Base-by-base conservation (phyloP, 2,113 vertebrate genomes). In the Oxyruncus cristatus region DNA sequence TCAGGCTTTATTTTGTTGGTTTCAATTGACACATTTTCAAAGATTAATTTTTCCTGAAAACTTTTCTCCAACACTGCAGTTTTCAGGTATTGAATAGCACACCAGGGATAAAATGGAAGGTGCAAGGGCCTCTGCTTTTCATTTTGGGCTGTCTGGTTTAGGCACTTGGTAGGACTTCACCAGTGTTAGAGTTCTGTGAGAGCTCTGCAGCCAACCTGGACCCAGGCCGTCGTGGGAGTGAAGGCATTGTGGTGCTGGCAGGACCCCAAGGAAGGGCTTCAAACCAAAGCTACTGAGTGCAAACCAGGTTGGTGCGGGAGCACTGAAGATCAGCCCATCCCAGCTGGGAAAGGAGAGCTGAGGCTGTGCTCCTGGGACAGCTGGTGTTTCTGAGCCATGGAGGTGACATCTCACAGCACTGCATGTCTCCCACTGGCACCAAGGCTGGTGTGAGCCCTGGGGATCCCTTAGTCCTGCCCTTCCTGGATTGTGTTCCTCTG, bases 331-430 rank as follows among this genome's bases (percentile, higher is more conserved):
- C 66, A 59, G 87, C 72, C 11, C 19, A 0, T 26, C 58, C 63
- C 55, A 4, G 72, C 2, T 21, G 47, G 71, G 53, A 12, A 32
- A 44, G 76, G 47, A 70, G 56, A 32, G 30, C 28, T 0, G 0
- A 47, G 55, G 49, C 50, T 0, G 0, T 28, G 56, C 42, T 42
- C 11, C 0, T 13, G 17, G 41, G 52, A 23, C 8, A 1, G 46
- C 35, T 2, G 35, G 4, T 14, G 35, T 6, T 65, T 27, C 22
- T 33, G 8, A 0, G 15, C 32, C 0, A 0, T 1, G 2, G 59
- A 32, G 49, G 41, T 15, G 88, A 35, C 35, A 8, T 24, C 37
- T 7, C 49, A 32, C 32, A 28, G 80, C 49, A 20, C 8, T 2
- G 11, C 2, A 1, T 33, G 2, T 59, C 67, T 58, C 16, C 30